Evolutionary conservation across 2,888 invertebrate genomes (phyloP).

Genomic region (Drosophila koepferae): DNA sequence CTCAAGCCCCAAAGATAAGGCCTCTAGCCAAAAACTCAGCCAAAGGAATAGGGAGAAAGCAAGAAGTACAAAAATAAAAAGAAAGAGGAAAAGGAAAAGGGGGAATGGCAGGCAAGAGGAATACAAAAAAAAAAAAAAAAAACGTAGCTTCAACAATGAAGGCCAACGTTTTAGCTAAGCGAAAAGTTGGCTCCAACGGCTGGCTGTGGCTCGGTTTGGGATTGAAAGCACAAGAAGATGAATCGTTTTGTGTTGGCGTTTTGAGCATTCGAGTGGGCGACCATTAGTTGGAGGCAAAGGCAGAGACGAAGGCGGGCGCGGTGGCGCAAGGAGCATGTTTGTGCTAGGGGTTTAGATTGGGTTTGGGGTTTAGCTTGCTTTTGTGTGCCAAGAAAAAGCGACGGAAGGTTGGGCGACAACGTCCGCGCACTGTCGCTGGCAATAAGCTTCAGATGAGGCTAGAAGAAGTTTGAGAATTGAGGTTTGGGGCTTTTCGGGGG

Average conservation of each 20-base stretch:
- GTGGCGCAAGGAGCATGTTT: not conserved
- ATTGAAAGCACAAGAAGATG: conserved; percentile 81
- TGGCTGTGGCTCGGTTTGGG: conserved; percentile 57
- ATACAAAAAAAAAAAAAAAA: conserved; percentile 17
- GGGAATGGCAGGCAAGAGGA: not conserved
- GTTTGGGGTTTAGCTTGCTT: conserved; percentile 20
- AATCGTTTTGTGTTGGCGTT: conserved; percentile 83
- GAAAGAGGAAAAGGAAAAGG: conserved; percentile 3
- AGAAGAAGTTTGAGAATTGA: not conserved
- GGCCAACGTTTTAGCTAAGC: conserved; percentile 71
- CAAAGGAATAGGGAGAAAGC: conserved; percentile 36
- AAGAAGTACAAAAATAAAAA: conserved; percentile 7
- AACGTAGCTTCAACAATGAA: conserved; percentile 66
- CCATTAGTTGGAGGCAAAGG: conserved; percentile 30
- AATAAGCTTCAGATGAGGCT: conserved; percentile 44
- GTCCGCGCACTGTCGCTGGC: conserved; percentile 58
- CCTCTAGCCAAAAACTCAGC: conserved; percentile 63
- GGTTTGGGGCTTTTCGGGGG: not conserved
- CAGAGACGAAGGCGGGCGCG: not conserved
- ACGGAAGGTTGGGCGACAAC: conserved; percentile 23
- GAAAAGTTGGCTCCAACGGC: conserved; percentile 62
- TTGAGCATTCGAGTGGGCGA: conserved; percentile 74
- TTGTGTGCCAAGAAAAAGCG: conserved; percentile 60
- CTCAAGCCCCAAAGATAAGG: conserved; percentile 58
- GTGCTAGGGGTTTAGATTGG: conserved; percentile 18